Base-by-base conservation (phyloP, 2,797 vertebrate genomes). In the Mionectes olivaceus region DNA sequence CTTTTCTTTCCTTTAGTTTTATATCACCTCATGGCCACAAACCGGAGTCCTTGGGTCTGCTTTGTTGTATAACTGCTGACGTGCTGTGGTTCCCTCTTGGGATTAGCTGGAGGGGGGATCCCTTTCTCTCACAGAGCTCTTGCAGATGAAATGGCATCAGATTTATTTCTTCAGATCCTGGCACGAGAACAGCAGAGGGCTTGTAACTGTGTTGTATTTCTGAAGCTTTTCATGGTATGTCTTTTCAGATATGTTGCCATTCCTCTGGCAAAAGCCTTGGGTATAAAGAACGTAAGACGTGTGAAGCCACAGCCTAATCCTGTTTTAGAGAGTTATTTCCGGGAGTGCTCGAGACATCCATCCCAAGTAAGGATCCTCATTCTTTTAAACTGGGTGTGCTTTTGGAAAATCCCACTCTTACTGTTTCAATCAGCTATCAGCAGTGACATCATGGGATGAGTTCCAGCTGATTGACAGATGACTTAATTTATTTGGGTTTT, bases 311-410 rank as follows among this genome's bases (percentile, higher is more conserved):
- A 96, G 63, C 91, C 98, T 76, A 99, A 98, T 94, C 88, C 97
- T 21, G 78, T 98, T 87, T 96, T 99, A 95, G 99, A 99, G 77
- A 97, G 89, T 15, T 98, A 98, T 97, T 99, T 99, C 97, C 97
- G 90, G 14, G 95, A 97, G 41, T 97, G 84, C 65, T 97, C 98
- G 49, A 98, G 95, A 96, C 97, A 97, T 55, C 99, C 99, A 68
- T 96, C 97, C 75, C 98, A 99, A 98, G 99, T 99, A 99, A 97
- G 97, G 88, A 93, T 76, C 90, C 91, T 92, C 61, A 52, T 80
- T 90, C 50, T 96, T 96, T 65, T 55, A 24, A 84, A 56, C 44
- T 57, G 10, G 1, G 46, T 96, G 90, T 56, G 61, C 56, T 47
- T 87, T 81, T 88, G 82, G 65, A 90, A 89, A 94, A 91, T 83